phyloP scores from a whole-genome alignment of 2,888 invertebrate species.

The Campopleginae sp. region DNA sequence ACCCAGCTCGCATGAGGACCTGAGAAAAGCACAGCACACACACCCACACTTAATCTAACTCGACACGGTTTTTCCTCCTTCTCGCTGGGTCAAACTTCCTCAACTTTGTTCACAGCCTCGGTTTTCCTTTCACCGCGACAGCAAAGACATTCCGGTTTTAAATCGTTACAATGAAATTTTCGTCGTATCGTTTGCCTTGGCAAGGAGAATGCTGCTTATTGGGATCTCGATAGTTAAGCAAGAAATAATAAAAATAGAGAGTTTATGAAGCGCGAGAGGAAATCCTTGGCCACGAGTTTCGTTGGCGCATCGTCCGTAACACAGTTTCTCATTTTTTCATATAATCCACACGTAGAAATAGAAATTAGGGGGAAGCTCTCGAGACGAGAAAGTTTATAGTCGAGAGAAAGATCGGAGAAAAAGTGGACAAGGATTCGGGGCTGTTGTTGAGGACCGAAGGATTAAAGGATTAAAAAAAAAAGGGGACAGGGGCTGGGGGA shows the following conservation, averaged over 20 bases:
- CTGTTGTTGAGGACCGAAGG: background rate
- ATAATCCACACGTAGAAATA: background rate
- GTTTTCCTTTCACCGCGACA: background rate
- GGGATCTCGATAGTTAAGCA: conserved; percentile 35
- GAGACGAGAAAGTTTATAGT: conserved; percentile 53
- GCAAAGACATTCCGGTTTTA: background rate
- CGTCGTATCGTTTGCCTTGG: background rate
- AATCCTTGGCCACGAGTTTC: background rate
- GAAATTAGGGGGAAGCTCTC: conserved; percentile 11
- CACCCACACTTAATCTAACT: conserved; percentile 53
- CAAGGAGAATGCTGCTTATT: background rate
- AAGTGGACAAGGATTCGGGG: conserved; percentile 35
- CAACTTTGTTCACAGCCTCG: background rate
- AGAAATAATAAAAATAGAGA: background rate
- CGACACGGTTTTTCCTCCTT: conserved; percentile 3
- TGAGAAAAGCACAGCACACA: conserved; percentile 37
- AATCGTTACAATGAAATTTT: background rate
- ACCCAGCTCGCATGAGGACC: conserved; percentile 45
- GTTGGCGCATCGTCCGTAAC: background rate
- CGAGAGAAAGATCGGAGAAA: conserved; percentile 17
- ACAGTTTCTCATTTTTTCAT: background rate
- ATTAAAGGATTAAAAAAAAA: background rate
- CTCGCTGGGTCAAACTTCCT: background rate
- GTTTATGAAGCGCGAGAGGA: background rate
- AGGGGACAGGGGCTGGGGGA: background rate